phyloP scores from a whole-genome alignment of 2,888 invertebrate species.

The Schizaphis graminum region DNA sequence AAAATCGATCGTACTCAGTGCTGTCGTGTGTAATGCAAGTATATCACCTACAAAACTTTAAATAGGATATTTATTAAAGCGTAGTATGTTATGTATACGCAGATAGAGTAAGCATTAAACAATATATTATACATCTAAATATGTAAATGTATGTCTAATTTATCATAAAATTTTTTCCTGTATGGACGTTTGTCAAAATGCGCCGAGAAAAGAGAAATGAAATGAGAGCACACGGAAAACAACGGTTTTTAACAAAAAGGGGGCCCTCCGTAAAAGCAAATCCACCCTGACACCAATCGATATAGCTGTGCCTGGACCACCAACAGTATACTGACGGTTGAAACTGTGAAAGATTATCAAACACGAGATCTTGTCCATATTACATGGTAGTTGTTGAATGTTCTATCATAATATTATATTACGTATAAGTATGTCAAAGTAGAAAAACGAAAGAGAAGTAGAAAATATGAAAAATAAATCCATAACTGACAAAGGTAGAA shows the following conservation, averaged over 20 bases:
- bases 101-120: not conserved
- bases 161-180: not conserved
- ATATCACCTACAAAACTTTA: not conserved
- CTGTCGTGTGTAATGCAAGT: not conserved
- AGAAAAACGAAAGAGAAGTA: not conserved
- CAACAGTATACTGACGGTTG: not conserved
- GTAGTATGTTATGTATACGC: not conserved
- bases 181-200: not conserved
- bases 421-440: not conserved
- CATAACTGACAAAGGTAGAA: not conserved
- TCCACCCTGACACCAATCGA: slow-evolving; percentile 57
- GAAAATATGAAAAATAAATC: not conserved
- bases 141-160: not conserved
- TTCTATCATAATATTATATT: not conserved
- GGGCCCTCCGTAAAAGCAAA: slow-evolving; percentile 33
- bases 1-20: not conserved
- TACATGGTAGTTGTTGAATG: not conserved
- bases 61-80: not conserved
- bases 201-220: not conserved
- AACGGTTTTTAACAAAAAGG: slow-evolving; percentile 49
- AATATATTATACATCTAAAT: not conserved
- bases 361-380: not conserved
- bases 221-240: slow-evolving; percentile 33
- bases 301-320: slow-evolving; percentile 57
- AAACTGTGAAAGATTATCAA: slow-evolving; percentile 13